Evolutionary conservation across 2,113 vertebrate genomes (phyloP).

Genomic region (Speoplatyrhinus poulsoni): DNA sequence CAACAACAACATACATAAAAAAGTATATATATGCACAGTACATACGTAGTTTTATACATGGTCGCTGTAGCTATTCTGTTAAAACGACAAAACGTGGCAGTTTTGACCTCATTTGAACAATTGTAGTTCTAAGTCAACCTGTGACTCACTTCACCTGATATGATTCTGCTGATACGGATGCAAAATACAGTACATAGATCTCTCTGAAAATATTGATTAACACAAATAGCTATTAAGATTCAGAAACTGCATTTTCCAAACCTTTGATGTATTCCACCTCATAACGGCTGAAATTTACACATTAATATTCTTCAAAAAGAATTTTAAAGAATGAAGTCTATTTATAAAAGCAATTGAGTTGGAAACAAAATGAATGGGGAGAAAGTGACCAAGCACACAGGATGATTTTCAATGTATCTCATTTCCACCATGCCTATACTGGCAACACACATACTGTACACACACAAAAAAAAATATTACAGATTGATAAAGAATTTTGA

Average conservation of each 20-base stretch:
- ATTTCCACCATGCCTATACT: conserved; percentile 33
- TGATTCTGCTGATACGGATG: conserved; percentile 21
- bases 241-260: conserved; percentile 44
- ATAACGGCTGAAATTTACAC: conserved; percentile 53
- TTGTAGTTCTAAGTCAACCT: no score
- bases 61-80: not conserved
- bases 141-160: not conserved
- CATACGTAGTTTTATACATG: not conserved
- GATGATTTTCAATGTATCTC: conserved; percentile 72
- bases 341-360: conserved; percentile 75
- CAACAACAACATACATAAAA: conserved; percentile 7
- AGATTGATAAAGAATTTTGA: not conserved
- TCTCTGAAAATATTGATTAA: conserved; percentile 43
- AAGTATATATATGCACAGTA: not conserved
- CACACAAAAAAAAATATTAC: conserved; percentile 1
- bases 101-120: not conserved
- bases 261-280: conserved; percentile 59
- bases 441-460: conserved; percentile 15
- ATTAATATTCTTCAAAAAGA: conserved; percentile 73
- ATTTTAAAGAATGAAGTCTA: conserved; percentile 70
- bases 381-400: conserved; percentile 70
- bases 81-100: not conserved
- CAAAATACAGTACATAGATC: conserved; percentile 38
- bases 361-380: conserved; percentile 75
- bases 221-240: conserved; percentile 56